A percentile compares a stretch with the other conserved stretches of the same genome.
Evolutionary conservation across 2,113 vertebrate genomes (phyloP).

Genomic region (Camelus dromedarius): DNA sequence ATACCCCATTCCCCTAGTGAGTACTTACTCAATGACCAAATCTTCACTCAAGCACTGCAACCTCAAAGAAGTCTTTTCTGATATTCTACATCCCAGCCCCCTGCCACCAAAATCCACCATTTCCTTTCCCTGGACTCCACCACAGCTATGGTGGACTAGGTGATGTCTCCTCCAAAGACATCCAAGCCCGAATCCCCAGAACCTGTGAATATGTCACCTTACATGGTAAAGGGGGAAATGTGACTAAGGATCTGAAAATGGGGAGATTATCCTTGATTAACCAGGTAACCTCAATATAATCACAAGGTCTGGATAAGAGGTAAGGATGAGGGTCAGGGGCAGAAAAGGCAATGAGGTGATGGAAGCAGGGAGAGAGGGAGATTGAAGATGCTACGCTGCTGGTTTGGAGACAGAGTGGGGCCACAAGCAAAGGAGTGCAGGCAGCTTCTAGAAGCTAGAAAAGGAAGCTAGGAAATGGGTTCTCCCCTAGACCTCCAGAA

Average conservation of each 20-base stretch:
- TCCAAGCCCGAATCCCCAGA: neutral
- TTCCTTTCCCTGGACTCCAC: neutral
- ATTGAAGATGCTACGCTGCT: neutral
- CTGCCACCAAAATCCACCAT: neutral
- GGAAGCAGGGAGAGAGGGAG: neutral
- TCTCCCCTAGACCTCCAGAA: neutral
- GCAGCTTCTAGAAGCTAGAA: neutral
- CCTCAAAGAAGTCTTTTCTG: neutral
- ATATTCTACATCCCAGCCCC: neutral
- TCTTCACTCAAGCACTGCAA: neutral
- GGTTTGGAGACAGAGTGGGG: neutral
- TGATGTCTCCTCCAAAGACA: too few relatives aligned
- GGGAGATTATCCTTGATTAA: neutral
- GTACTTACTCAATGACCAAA: neutral
- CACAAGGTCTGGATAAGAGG: neutral
- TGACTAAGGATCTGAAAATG: neutral
- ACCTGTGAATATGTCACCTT: neutral
- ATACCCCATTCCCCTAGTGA: neutral
- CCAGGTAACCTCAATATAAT: neutral
- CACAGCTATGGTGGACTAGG: neutral
- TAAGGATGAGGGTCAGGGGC: neutral
- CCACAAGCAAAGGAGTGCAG: neutral
- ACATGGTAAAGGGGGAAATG: neutral
- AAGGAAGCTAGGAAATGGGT: neutral
- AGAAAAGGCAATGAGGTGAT: neutral